These are phyloP conservation scores for Oreohelix idahoensis DNA, from an alignment of 1,140 invertebrate genomes.

Conservation along the genomic window DNA sequence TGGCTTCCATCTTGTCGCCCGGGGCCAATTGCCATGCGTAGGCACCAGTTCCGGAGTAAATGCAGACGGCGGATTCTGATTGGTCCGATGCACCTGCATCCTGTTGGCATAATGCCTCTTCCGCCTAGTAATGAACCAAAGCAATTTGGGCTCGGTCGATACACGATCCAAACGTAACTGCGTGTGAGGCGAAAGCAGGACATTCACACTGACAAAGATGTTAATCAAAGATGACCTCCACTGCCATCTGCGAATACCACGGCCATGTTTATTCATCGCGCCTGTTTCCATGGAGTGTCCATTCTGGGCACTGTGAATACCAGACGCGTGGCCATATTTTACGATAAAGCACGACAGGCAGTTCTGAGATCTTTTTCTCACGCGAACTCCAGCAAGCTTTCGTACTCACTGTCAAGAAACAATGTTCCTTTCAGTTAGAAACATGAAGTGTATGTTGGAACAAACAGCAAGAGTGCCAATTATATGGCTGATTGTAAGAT, in stretches of 20 bases:
- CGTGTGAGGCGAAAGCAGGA: neutral
- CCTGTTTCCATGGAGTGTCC: neutral
- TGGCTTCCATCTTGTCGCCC: conserved; percentile 24
- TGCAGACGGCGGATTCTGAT: conserved; percentile 17
- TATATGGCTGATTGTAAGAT: neutral
- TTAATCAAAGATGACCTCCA: conserved; percentile 15
- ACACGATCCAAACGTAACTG: too few relatives aligned
- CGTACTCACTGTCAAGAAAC: neutral
- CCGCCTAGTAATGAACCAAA: conserved; percentile 28
- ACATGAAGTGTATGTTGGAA: neutral
- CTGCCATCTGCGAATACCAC: neutral
- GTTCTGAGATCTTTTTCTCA: neutral
- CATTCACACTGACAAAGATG: conserved; percentile 14
- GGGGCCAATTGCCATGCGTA: conserved; percentile 18
- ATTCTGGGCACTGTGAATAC: neutral
- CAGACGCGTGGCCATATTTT: neutral
- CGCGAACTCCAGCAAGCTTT: neutral
- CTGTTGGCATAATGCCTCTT: conserved; percentile 35
- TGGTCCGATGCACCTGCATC: conserved; percentile 35
- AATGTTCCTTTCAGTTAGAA: neutral
- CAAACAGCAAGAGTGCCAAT: neutral
- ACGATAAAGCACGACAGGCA: neutral
- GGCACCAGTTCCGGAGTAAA: conserved; percentile 37
- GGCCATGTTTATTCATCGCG: neutral
- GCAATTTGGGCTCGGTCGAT: conserved; percentile 27